Conservation (phyloP, 2,113 vertebrate species). For the Trematocara zebra region DNA sequence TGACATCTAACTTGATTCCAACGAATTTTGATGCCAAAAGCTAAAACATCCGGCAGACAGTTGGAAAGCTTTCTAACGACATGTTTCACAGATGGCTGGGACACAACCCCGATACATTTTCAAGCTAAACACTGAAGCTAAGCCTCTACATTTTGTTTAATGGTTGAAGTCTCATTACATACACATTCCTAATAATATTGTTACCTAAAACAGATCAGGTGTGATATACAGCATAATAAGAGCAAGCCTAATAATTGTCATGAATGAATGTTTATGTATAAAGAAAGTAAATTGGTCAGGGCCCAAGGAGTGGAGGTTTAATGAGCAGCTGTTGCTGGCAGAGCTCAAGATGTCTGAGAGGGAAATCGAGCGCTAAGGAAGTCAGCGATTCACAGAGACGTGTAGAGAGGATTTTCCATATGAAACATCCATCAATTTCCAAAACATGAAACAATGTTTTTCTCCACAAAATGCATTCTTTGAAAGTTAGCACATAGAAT, state of each 20-base stretch:
- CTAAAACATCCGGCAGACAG: slow-evolving; percentile 4
- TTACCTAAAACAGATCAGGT: background rate
- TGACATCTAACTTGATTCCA: background rate
- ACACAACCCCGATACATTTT: background rate
- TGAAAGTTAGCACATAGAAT: slow-evolving; percentile 3
- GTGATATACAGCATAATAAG: background rate
- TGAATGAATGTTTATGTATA: background rate
- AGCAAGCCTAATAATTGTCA: background rate
- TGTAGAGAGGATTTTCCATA: background rate
- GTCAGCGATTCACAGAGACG: background rate
- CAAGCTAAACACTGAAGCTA: background rate
- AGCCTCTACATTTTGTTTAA: background rate
- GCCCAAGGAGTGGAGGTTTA: slow-evolving; percentile 22
- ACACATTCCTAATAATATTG: background rate
- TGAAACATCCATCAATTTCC: background rate
- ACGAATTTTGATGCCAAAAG: background rate
- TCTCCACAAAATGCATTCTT: slow-evolving; percentile 27
- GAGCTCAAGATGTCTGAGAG: slow-evolving; percentile 8
- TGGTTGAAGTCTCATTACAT: background rate
- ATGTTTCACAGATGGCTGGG: slow-evolving; percentile 42
- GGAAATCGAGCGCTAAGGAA: background rate
- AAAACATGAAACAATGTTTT: background rate
- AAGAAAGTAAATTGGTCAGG: background rate
- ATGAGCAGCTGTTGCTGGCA: slow-evolving; percentile 68
- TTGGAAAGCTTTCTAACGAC: background rate